Evolutionary conservation across 2,888 invertebrate species (phyloP), one percentile per base, ranked within the genome.

Genomic region (Bhutanitis thaidina): DNA sequence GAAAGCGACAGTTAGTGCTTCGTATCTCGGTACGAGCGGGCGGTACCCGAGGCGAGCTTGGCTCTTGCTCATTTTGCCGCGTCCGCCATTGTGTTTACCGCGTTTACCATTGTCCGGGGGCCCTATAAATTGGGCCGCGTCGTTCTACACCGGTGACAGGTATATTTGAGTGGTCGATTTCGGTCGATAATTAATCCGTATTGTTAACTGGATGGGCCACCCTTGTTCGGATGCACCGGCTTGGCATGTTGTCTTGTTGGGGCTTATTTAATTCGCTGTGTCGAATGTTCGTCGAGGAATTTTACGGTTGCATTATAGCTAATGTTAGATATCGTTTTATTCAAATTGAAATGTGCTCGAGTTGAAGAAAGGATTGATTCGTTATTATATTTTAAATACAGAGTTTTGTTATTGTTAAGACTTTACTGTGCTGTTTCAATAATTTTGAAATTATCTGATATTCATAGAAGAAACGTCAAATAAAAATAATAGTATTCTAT

Each of bases 121-220:
- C 80, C 77, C 77, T 86, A 89, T 89, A 89, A 89, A 88, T 89
- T 85, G 84, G 81, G 64, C 71, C 72, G 74, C 80, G 77, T 77
- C 83, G 77, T 78, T 76, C 74, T 77, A 73, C 81, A 77, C 64
- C 74, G 72, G 74, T 84, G 89, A 88, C 89, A 89, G 89, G 87
- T 88, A 88, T 88, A 88, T 89, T 88, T 87, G 87, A 88, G 77
- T 86, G 78, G 79, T 77, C 86, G 84, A 80, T 83, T 88, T 87
- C 74, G 74, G 74, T 74, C 83, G 85, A 87, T 89, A 89, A 89
- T 89, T 88, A 89, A 87, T 89, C 89, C 80, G 82, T 84, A 83
- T 85, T 88, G 87, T 86, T 79, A 80, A 81, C 77, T 74, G 81
- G 70, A 74, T 71, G 71, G 80, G 81, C 73, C 87, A 87, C 88